Evolutionary conservation across 2,888 invertebrate species (phyloP), one percentile per base, ranked within the genome.

Genomic region (Rhorus exstirpatorius): DNA sequence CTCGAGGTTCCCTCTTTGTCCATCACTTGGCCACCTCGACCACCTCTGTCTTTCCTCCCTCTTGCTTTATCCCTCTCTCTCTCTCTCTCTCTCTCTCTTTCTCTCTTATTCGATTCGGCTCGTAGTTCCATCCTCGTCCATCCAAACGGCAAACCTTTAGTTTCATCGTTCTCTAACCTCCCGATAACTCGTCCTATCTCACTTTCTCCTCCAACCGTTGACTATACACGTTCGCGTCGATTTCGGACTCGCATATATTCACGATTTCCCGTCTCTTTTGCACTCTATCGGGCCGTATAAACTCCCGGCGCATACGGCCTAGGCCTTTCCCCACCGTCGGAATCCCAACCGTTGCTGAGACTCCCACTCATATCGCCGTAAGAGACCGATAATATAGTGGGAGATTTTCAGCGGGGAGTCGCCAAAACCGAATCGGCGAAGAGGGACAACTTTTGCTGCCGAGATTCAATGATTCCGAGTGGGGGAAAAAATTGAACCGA

Each of bases 51-150:
- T 26, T 53, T 58, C 63, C 87, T 84, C 86, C 84, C 80, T 58
- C 80, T 72, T 81, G 78, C 83, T 84, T 79, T 71, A 83, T 63
- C 84, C 6, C 41, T 61, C 61, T 31, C 58, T 14, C 31, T 31
- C 7, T 53, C 51, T 70, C 87, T 84, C 86, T 83, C 80, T 58
- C 80, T 72, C 82, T 79, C 83, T 84, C 81, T 71, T 83, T 63
- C 84, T 31, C 41, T 61, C 61, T 31, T 35, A 3, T 14, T 31
- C 7, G 31, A 31, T 31, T 6, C 3, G 31, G 31, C 44, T 46
- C 19, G 10, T 44, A 0, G 4, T 24, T n/a, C 41, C 41, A 19
- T 44, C 49, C 60, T 38, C 19, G 19, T 65, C 46, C 74, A 7
- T 21, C 41, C 12, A 63, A 35, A 51, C 24, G 12, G 8, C 53